Conservation (phyloP, 2,113 vertebrate genomes). For the Glareola pratincola region DNA sequence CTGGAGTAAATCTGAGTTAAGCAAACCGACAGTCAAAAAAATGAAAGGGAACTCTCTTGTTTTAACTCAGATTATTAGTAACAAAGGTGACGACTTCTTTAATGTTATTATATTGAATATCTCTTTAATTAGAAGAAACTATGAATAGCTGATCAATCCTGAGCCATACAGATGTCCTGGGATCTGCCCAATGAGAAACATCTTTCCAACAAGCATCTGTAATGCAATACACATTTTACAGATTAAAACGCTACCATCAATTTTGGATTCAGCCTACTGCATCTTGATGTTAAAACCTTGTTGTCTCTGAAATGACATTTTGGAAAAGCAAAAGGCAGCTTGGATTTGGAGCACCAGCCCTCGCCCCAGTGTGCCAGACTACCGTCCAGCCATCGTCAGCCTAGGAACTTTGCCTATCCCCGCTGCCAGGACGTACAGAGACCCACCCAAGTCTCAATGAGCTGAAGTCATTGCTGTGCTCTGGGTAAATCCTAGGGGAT, state of each 20-base stretch:
- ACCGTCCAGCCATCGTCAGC: background rate
- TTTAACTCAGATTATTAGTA: background rate
- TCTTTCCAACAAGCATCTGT: slow-evolving; percentile 1
- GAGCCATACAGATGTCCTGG: background rate
- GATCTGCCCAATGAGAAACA: slow-evolving; percentile 25
- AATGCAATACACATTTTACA: slow-evolving; percentile 7
- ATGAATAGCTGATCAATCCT: background rate
- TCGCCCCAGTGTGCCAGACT: background rate
- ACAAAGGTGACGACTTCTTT: background rate
- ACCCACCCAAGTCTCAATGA: background rate
- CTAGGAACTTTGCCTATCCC: background rate
- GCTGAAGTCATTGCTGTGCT: background rate
- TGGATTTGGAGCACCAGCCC: background rate
- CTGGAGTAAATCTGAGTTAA: background rate
- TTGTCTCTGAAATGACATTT: background rate
- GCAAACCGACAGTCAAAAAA: background rate
- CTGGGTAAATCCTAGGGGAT: background rate
- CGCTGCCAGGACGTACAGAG: background rate
- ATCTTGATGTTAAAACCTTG: background rate
- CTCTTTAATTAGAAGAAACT: slow-evolving; percentile 31
- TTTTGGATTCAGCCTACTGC: background rate
- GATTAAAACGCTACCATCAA: background rate
- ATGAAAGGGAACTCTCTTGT: background rate
- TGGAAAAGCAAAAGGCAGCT: background rate
- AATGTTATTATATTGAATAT: background rate